Percentiles rank a stretch among this genome's conserved stretches.
These are phyloP conservation scores for cattle (Bos taurus) DNA, from an alignment of 2,113 vertebrate genomes.

Conservation along the genomic window ARS-UCD2.0 NC_037330.1:57886501-57887000, in stretches of 20 bases:
- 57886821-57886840: not conserved
- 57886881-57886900: not conserved
- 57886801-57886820: not conserved
- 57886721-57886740: not conserved
- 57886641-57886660: not conserved
- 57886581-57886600: not conserved
- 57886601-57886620: not conserved
- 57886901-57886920: slow-evolving; percentile 6
- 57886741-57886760: not conserved
- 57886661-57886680: not conserved
- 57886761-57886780: not conserved
- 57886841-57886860: slow-evolving; percentile 14
- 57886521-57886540: not conserved
- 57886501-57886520: not conserved
- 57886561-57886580: not conserved
- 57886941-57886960: slow-evolving; percentile 41
- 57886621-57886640: not conserved
- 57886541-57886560: not conserved
- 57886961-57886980: slow-evolving; percentile 54
- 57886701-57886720: not conserved
- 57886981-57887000: not conserved
- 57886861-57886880: not conserved
- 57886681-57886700: not conserved
- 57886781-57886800: not conserved
- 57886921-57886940: slow-evolving; percentile 11